Evolutionary conservation across 2,113 vertebrate species (phyloP), one percentile per base, ranked within the genome.

Genomic region (Engraulis encrasicolus): DNA sequence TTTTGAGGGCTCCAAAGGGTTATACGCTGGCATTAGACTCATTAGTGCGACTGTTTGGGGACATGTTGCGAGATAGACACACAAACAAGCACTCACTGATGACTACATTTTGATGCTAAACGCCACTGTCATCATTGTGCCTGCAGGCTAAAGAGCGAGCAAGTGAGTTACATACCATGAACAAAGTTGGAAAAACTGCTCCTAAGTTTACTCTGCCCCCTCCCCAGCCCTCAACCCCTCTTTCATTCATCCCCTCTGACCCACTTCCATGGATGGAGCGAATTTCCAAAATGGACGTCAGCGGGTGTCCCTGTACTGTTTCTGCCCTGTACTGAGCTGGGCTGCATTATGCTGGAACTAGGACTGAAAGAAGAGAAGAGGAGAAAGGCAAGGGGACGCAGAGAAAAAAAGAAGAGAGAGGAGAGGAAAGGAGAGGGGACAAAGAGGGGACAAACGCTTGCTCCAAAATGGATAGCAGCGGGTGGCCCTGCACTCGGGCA

Each of bases 211-310:
- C 52, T 1, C 52, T 20, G 18, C 17, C 52, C 52, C 19, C 17
- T 19, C 52, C 52, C 2, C 17, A 17, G 5, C 17, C 52, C 4
- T 6, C 19, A 17, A 17, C 3, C 52, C 58, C 58, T 23, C n/a
- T 11, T n/a, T 23, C 31, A n/a, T 49, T 81, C 58, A 38, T 84
- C 83, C 52, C 19, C 79, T 37, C 40, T 77, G 83, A 81, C 83
- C 79, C 45, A 77, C 12, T 81, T 84, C 34, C 36, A n/a, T 23
- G 58, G 11, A 61, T 20, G 6, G 19, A 48, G n/a, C 6, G 23
- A 23, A 52, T 49, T 58, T 78, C 54, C 61, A 81, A 80, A 61
- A 84, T 80, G 81, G 71, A 84, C 20, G 80, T 79, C 80, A 50
- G 9, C 58, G 58, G 58, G 58, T 9, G n/a, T 78, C 83, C 50